Base-by-base conservation (phyloP, 1,140 invertebrate species). In the Cylas formicarius region DNA sequence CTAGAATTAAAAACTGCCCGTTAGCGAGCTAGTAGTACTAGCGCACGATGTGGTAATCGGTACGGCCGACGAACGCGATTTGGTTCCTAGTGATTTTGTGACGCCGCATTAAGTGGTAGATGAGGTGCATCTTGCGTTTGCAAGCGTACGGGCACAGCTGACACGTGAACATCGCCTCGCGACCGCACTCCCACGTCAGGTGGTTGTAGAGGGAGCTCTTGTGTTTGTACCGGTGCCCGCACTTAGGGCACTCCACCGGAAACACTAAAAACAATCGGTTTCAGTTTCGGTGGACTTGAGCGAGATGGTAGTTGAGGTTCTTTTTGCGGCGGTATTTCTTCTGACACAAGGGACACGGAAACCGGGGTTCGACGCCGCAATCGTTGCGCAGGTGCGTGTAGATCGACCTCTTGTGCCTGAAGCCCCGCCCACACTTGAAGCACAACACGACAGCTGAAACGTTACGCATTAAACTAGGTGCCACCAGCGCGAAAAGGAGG, bases 71-170 rank as follows among this genome's bases (percentile, higher is more conserved):
- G 27, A 37, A 37, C 8, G 10, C 20, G 16, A 37, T 14, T 14
- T 11, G 19, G 2, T 37, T 23, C 13, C 33, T 7, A 11, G 11
- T 20, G 11, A 18, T 37, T 31, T 54, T 53, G 21, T 52, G 50
- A 16, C 48, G 48, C 5, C 45, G 45, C 44, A 46, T 44, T 9
- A 53, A 31, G 23, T 73, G 71, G 44, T 69, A 60, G 48, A 72
- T 61, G 40, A 72, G 59, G 55, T 71, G 72, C 51, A 70, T 68
- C 48, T 72, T 72, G 60, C 72, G 70, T 53, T 72, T 67, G 43
- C 69, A 66, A 43, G 65, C 63, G 58, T 72, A 72, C 32, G 67
- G 65, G 55, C 72, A 73, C 58, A 68, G 69, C 2, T 68, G 65
- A 52, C 71, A 72, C 27, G 65, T 62, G 44, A 72, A 72, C 63